Base-by-base conservation (phyloP, 2,113 vertebrate species). In the Hyperopisus bebe region DNA sequence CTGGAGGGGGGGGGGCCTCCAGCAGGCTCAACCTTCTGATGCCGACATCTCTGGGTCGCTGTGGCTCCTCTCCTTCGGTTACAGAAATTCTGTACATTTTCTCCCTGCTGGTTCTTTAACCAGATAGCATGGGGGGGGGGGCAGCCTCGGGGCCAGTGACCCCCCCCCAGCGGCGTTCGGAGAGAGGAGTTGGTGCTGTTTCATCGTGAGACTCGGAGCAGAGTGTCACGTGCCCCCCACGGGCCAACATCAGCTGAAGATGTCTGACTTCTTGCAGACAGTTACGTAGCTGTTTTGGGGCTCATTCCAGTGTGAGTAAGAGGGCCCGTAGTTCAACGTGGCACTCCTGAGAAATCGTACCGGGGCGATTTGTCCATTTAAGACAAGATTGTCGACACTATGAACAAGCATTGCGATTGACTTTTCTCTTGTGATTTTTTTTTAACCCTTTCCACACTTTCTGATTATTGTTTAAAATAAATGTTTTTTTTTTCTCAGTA, bases 381-480 rank as follows among this genome's bases (percentile, higher is more conserved):
- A 35, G 24, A 46, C 48, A 31, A n/a, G 6, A 47, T 58, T 58
- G 51, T 42, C 66, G 70, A 89, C 62, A 50, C 88, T 77, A 88
- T 83, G 50, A 82, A 80, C 13, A 35, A 31, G 31, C 27, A 42
- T 88, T 83, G 91, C 92, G 93, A 89, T 13, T 88, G 90, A 91
- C 93, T 91, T 91, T 93, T 92, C 91, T 89, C 55, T 89, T 77
- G 89, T 91, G 91, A 92, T 89, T 87, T 90, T 91, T 50, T 66
- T 84, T 44, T 19, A 35, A 21, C 87, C 53, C 91, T 88, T 93
- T 93, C 88, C 88, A 91, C 93, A 90, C 93, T 94, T 91, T 91
- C 93, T 91, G 77, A 58, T 83, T 95, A 94, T 93, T 88, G 93
- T 94, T 93, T 93, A 91, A 93, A 92, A 93, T 93, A 27, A 91